Conservation (phyloP, 2,113 vertebrate species). For the Orycteropus afer region DNA sequence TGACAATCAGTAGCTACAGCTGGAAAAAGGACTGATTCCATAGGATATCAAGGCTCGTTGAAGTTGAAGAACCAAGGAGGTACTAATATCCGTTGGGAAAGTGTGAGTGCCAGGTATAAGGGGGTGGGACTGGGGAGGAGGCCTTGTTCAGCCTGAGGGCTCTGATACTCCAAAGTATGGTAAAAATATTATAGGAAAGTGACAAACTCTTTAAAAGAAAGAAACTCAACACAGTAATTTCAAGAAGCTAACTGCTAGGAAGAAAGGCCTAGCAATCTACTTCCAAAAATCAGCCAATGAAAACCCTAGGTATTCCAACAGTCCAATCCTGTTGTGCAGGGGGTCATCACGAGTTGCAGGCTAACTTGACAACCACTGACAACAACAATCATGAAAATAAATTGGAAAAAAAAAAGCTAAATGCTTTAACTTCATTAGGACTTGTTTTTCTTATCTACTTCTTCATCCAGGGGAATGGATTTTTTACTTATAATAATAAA, state of each 20-base stretch:
- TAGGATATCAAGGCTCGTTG: neutral
- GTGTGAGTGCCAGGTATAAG: neutral
- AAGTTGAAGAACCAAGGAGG: neutral
- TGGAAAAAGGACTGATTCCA: neutral
- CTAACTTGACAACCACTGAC: neutral
- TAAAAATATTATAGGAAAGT: neutral
- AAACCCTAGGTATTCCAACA: neutral
- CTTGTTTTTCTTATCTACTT: neutral
- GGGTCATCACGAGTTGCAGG: neutral
- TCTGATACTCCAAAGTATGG: neutral
- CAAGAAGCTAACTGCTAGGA: neutral
- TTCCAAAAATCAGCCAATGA: neutral
- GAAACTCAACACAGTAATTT: neutral
- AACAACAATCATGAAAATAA: neutral
- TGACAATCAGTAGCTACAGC: neutral
- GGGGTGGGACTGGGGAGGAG: neutral
- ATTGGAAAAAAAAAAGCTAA: neutral
- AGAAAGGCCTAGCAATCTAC: neutral
- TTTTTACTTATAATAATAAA: neutral
- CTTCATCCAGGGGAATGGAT: neutral
- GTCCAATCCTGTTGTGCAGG: neutral
- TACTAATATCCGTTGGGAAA: neutral
- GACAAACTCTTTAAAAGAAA: neutral
- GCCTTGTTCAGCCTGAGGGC: neutral
- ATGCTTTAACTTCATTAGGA: neutral